These are phyloP conservation scores for Halcyon senegalensis DNA, from an alignment of 2,113 vertebrate species.

Conservation along the genomic window DNA sequence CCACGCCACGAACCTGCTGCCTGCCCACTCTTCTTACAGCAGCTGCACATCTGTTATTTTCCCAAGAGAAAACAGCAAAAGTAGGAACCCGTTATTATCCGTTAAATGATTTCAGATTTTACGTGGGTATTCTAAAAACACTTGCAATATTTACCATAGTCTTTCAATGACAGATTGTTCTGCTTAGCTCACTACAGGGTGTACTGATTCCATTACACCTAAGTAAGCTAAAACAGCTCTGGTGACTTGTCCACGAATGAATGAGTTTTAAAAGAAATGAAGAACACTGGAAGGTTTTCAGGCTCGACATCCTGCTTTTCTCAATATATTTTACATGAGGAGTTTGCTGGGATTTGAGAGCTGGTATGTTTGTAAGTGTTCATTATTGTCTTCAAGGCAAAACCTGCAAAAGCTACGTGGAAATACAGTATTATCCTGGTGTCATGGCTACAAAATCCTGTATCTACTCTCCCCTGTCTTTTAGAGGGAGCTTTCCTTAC, in stretches of 20 bases:
- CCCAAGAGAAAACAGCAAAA: neutral
- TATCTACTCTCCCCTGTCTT: neutral
- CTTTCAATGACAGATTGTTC: neutral
- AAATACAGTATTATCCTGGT: neutral
- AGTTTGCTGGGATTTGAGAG: neutral
- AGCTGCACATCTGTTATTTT: neutral
- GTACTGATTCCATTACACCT: neutral
- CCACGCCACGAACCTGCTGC: too few relatives aligned
- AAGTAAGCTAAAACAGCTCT: neutral
- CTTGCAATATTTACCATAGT: accelerated
- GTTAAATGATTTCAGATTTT: neutral
- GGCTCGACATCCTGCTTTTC: neutral
- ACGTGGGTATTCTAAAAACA: neutral
- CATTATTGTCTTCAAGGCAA: neutral
- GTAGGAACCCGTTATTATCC: neutral
- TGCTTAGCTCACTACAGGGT: neutral
- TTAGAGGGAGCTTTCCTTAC: neutral
- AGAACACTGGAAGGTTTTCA: neutral
- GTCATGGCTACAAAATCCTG: neutral
- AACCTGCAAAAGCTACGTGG: neutral
- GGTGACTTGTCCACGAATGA: neutral
- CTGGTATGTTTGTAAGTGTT: neutral
- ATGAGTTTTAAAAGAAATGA: neutral
- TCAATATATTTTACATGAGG: neutral
- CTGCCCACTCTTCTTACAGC: neutral